These are phyloP conservation scores for Meleagris gallopavo DNA, from an alignment of 2,113 vertebrate species.

Conservation along the genomic window DNA sequence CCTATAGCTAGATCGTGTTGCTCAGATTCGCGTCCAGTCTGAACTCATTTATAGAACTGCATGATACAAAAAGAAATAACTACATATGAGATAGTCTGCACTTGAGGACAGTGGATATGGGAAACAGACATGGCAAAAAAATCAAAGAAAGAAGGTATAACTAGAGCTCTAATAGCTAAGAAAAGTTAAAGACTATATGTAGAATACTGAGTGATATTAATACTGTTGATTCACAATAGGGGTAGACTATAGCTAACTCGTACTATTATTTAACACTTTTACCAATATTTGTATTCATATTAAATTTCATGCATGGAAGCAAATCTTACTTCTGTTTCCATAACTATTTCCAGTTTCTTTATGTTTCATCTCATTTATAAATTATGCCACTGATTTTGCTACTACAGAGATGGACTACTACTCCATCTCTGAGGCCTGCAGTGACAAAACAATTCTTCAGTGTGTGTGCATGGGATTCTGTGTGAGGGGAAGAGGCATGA, in stretches of 20 bases:
- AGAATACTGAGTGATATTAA: background rate
- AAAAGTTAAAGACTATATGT: background rate
- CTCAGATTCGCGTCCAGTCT: too few species aligned
- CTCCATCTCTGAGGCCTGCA: background rate
- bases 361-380: background rate
- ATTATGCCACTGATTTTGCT: background rate
- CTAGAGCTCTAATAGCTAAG: fast-evolving
- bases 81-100: background rate
- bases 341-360: background rate
- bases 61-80: background rate
- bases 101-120: background rate
- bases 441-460: background rate
- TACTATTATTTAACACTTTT: background rate
- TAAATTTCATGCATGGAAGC: background rate
- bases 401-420: background rate
- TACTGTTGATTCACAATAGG: background rate
- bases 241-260: background rate
- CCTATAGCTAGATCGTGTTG: too few species aligned
- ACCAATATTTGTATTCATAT: background rate
- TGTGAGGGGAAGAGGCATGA: background rate
- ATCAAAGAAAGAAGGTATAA: background rate
- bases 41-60: background rate
- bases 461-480: background rate
- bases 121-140: background rate
- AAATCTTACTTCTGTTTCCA: background rate